Percentiles rank a stretch among this genome's conserved stretches.
phyloP scores from a whole-genome alignment of 2,888 invertebrate genomes.

The Apodemia zela region DNA sequence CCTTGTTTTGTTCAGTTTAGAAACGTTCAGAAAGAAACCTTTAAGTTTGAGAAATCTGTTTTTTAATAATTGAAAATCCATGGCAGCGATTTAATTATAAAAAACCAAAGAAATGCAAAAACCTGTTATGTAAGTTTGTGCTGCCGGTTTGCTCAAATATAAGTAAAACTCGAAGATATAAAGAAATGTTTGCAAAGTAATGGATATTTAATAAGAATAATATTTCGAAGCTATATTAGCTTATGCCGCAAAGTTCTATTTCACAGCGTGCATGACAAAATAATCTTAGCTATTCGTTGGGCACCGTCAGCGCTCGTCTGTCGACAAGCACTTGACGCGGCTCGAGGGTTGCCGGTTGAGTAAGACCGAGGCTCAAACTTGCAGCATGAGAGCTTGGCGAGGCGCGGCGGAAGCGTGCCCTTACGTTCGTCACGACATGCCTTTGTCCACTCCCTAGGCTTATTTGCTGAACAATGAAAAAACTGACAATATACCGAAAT shows the following conservation, averaged over 20 bases:
- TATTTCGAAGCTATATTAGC: slow-evolving; percentile 28
- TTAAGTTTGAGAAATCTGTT: too few species aligned
- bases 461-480: slow-evolving; percentile 80
- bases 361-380: slow-evolving; percentile 52
- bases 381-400: slow-evolving; percentile 66
- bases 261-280: slow-evolving; percentile 60
- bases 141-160: too few species aligned
- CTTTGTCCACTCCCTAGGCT: slow-evolving; percentile 79
- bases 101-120: too few species aligned
- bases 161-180: too few species aligned
- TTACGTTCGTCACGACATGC: slow-evolving; percentile 71
- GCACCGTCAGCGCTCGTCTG: slow-evolving; percentile 67
- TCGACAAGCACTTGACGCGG: slow-evolving; percentile 61
- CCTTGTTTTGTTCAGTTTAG: too few species aligned
- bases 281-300: slow-evolving; percentile 65
- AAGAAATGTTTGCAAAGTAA: too few species aligned
- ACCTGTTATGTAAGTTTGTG: too few species aligned
- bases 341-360: slow-evolving; percentile 44
- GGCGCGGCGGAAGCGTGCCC: slow-evolving; percentile 75
- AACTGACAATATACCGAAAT: slow-evolving; percentile 26
- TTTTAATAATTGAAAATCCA: too few species aligned
- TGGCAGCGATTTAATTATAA: too few species aligned
- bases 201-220: background rate
- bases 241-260: slow-evolving; percentile 57
- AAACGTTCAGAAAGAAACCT: too few species aligned